Evolutionary conservation across 2,113 vertebrate species (phyloP).

Genomic region (Muntiacus muntjak): DNA sequence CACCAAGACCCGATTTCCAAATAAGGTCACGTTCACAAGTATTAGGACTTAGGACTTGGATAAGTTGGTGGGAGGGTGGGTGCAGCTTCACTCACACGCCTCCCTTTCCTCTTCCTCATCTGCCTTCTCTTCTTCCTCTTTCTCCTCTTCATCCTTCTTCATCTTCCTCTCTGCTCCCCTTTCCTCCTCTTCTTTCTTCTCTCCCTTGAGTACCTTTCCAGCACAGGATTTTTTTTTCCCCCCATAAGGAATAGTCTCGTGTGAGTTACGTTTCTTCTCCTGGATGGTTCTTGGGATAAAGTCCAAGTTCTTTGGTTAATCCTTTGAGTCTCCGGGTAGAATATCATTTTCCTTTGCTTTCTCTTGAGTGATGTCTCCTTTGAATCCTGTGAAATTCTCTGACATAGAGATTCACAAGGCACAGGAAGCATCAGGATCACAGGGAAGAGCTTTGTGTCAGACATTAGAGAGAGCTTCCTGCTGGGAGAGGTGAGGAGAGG

Average conservation of each 20-base stretch:
- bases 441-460: neutral
- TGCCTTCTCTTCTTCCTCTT: neutral
- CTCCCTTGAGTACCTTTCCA: neutral
- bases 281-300: neutral
- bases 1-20: neutral
- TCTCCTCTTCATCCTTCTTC: neutral
- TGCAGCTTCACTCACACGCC: accelerated
- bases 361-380: neutral
- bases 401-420: neutral
- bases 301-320: neutral
- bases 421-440: neutral
- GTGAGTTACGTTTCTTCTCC: neutral
- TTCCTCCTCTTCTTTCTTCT: neutral
- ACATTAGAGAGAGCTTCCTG: neutral
- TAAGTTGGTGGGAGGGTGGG: too few species aligned
- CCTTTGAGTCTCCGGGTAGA: neutral
- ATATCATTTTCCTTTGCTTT: neutral
- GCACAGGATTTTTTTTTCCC: neutral
- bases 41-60: neutral
- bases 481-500: neutral
- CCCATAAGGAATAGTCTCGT: neutral
- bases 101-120: neutral
- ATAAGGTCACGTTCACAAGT: neutral
- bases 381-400: neutral
- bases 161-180: neutral